Conservation (phyloP, 35 echinoderm and acorn worm species). For the Nesometra sesokonis region DNA sequence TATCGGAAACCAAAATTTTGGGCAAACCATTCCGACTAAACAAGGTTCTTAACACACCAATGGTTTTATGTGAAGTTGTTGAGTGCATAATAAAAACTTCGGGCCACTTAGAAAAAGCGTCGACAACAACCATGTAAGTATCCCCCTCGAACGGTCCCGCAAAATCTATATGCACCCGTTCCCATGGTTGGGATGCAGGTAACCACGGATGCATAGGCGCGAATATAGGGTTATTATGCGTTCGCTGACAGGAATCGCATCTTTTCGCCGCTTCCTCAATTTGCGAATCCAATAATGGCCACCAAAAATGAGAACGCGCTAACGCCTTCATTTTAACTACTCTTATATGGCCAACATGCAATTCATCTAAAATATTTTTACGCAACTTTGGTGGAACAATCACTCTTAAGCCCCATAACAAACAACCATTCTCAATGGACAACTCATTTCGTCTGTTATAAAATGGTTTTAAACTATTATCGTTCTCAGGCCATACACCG, state of each 20-base stretch:
- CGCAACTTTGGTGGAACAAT: conserved; percentile 23
- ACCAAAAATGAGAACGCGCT: conserved; percentile 30
- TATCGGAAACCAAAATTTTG: neutral
- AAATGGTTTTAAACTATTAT: conserved; percentile 27
- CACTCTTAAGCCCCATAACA: conserved; percentile 13
- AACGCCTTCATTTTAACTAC: conserved; percentile 45
- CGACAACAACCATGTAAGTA: conserved; percentile 30
- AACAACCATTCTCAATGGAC: conserved; percentile 10
- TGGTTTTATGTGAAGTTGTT: conserved; percentile 16
- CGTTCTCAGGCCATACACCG: conserved; percentile 14
- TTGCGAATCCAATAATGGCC: conserved; percentile 35
- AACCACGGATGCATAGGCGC: no score
- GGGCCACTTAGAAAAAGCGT: conserved; percentile 42
- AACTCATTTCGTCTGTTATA: conserved; percentile 17
- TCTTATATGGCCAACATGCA: conserved; percentile 37
- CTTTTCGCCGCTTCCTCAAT: conserved; percentile 40
- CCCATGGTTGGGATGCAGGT: conserved; percentile 34
- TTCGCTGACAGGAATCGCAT: conserved; percentile 13
- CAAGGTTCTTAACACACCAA: neutral
- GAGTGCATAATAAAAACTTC: conserved; percentile 32
- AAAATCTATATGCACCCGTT: conserved; percentile 40
- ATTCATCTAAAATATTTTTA: conserved; percentile 1
- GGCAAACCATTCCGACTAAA: neutral
- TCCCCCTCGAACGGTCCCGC: conserved; percentile 37
- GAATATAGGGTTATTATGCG: no score